Base-by-base conservation (phyloP, 2,113 vertebrate species). In the Talpa occidentalis region DNA sequence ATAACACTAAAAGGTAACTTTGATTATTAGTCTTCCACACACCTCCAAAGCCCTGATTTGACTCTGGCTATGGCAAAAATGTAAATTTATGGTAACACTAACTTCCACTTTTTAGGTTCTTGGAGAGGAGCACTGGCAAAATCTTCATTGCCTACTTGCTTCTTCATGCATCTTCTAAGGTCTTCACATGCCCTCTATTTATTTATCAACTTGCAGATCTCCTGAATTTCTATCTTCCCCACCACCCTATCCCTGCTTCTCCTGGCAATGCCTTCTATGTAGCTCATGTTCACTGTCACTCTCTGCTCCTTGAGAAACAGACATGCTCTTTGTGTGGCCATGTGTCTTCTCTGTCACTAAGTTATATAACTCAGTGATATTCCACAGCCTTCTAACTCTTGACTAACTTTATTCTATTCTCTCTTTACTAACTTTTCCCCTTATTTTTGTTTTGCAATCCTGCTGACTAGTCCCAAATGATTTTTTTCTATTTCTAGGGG, bases 381-480 rank as follows among this genome's bases (percentile, higher is more conserved):
- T 73, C 42, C 21, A 87, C 56, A 83, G 28, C 17, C 62, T 85
- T 82, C 17, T 32, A 73, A 7, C 6, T 89, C n/a, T 85, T 44
- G 78, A 19, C 6, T 79, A 69, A 60, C 16, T 47, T 72, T 56
- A 92, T 42, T 70, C 77, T 37, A 78, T 86, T 90, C 32, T 90
- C 24, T 89, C 37, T 85, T 44, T 73, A 15, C 6, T 79, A 69
- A 60, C 26, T 42, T 72, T 56, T 72, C 66, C 24, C 30, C 26
- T 67, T 85, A 80, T 73, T 97, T 93, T 70, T 37, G 73, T 87
- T 86, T 95, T 92, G 40, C 21, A 59, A 86, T 2, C 40, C 17
- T 37, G 28, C 35, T 64, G 22, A 59, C 60, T 78, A 64, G 91
- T 89, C 35, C 6, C 26, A 90, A 93, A 80, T 88, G 37, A 83